Conservation (phyloP, 2,888 invertebrate species). For the Drosophila hawaiiensis region DNA sequence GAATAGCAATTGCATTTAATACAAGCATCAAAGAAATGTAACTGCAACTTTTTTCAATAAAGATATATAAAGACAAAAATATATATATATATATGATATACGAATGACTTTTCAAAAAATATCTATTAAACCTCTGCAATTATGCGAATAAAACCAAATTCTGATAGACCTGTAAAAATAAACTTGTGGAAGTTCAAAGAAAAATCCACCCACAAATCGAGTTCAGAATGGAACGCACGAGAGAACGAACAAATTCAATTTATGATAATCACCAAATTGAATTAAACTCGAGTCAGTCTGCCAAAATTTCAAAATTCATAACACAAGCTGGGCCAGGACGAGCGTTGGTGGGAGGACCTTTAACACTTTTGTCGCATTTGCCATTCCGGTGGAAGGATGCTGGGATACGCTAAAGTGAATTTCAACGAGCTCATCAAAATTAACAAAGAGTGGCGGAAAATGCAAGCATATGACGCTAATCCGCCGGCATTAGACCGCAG, state of each 20-base stretch:
- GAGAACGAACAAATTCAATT: slow-evolving; percentile 68
- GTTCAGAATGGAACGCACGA: slow-evolving; percentile 53
- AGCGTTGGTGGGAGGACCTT: slow-evolving; percentile 23
- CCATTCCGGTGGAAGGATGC: not conserved
- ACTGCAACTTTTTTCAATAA: not conserved
- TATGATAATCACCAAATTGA: slow-evolving; percentile 81
- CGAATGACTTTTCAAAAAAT: not conserved
- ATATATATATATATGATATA: not conserved
- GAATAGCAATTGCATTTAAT: not conserved
- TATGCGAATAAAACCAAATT: not conserved
- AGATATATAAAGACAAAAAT: not conserved
- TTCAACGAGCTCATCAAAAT: slow-evolving; percentile 78
- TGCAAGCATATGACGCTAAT: slow-evolving; percentile 84
- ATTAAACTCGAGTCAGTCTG: slow-evolving; percentile 74
- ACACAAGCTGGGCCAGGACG: slow-evolving; percentile 41
- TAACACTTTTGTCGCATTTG: slow-evolving; percentile 68
- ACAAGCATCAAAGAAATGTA: not conserved
- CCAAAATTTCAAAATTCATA: slow-evolving; percentile 79
- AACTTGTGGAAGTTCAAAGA: slow-evolving; percentile 19
- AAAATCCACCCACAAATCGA: slow-evolving; percentile 23
- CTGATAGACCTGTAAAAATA: no score
- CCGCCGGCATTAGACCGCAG: slow-evolving; percentile 81
- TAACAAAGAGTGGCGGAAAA: slow-evolving; percentile 78
- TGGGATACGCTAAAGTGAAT: slow-evolving; percentile 64
- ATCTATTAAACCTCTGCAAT: not conserved